These are phyloP conservation scores for Saccopteryx leptura DNA, from an alignment of 2,113 vertebrate genomes.

Conservation along the genomic window DNA sequence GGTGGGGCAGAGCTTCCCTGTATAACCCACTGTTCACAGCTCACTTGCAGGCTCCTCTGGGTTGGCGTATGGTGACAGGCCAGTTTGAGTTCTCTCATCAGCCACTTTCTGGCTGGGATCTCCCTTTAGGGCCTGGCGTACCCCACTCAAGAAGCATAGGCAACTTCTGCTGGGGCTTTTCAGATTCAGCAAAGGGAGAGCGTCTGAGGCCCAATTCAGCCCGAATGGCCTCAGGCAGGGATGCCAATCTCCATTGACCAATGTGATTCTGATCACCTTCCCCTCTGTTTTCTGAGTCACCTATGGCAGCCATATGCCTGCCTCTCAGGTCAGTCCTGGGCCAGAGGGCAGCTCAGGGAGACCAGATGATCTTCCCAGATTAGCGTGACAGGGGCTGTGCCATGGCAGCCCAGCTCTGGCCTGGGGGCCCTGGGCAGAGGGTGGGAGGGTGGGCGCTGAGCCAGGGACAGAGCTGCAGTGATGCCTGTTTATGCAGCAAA, in stretches of 20 bases:
- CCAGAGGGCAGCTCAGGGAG: background rate
- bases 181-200: background rate
- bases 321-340: background rate
- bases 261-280: background rate
- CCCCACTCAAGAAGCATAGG: background rate
- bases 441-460: fast-evolving
- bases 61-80: background rate
- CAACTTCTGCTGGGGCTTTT: background rate
- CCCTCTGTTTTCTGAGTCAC: background rate
- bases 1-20: background rate
- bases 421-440: background rate
- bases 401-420: background rate
- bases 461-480: background rate
- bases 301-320: background rate
- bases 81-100: background rate
- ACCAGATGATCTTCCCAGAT: background rate
- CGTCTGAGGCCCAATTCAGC: background rate
- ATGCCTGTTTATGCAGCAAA: background rate
- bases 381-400: fast-evolving
- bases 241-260: background rate
- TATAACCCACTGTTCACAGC: fast-evolving
- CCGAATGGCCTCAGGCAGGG: background rate
- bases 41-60: background rate
- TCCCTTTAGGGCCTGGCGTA: background rate
- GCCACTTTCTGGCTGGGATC: background rate